phyloP scores from a whole-genome alignment of 2,797 vertebrate species.

The Artibeus lituratus region DNA sequence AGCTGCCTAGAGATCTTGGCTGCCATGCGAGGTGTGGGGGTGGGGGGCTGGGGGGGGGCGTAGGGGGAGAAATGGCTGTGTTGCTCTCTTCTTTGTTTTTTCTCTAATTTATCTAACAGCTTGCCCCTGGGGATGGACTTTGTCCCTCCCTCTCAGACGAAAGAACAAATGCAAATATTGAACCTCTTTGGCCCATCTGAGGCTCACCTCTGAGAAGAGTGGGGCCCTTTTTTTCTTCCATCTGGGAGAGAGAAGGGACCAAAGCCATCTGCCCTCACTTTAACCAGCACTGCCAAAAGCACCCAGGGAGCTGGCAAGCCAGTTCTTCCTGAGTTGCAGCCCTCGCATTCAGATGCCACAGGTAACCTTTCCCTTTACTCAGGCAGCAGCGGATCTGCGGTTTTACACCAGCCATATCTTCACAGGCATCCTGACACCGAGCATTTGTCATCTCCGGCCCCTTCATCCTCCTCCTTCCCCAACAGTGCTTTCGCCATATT shows the following conservation, averaged over 20 bases:
- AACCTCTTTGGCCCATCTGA: neutral
- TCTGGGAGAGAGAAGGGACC: neutral
- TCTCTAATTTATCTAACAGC: neutral
- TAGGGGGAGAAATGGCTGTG: neutral
- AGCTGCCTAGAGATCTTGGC: neutral
- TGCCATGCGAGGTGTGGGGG: neutral
- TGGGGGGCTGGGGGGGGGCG: no score
- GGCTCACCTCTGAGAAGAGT: neutral
- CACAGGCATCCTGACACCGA: neutral
- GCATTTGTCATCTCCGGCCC: neutral
- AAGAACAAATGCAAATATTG: neutral
- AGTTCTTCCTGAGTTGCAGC: no score
- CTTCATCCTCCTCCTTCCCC: neutral
- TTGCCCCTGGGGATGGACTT: neutral
- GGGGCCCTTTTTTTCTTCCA: neutral
- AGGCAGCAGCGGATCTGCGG: neutral
- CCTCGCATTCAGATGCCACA: rapidly evolving
- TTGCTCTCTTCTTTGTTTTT: neutral
- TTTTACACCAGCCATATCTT: neutral
- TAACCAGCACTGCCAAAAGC: neutral
- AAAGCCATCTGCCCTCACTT: neutral
- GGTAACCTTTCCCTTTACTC: neutral
- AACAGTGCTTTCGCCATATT: neutral
- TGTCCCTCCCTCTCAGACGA: neutral
- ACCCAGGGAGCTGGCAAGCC: neutral